Evolutionary conservation across 2,888 invertebrate species (phyloP).

Genomic region (Chymomyza caudatula): DNA sequence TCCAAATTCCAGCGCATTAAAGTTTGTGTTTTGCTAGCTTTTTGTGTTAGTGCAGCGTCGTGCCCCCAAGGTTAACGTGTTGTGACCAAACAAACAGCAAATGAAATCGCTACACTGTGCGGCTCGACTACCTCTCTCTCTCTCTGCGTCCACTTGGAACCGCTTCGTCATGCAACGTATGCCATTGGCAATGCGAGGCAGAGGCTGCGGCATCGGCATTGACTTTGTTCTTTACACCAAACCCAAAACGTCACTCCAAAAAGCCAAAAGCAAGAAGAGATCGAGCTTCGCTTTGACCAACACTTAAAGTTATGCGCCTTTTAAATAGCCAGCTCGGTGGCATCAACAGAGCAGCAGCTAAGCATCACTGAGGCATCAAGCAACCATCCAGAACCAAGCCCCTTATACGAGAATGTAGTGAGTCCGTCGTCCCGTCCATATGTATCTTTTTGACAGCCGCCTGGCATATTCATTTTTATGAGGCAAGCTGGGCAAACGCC

Average conservation of each 20-base stretch:
- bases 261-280: conserved; percentile 4
- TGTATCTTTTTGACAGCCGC: conserved; percentile 59
- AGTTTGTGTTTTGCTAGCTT: neutral
- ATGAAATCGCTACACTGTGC: conserved; percentile 40
- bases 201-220: conserved; percentile 6
- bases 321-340: conserved; percentile 48
- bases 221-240: conserved; percentile 35
- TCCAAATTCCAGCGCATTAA: neutral
- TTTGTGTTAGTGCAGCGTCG: conserved; percentile 33
- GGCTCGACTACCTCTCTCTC: neutral
- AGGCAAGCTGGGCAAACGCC: conserved; percentile 8
- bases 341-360: no score
- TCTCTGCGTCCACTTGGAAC: neutral
- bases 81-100: conserved; percentile 57
- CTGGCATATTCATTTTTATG: conserved; percentile 65
- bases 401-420: neutral
- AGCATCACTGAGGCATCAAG: neutral
- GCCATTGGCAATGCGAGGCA: conserved; percentile 4
- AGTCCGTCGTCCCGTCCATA: conserved; percentile 20
- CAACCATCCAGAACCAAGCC: neutral
- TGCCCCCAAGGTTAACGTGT: conserved; percentile 65
- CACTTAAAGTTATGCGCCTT: conserved; percentile 32
- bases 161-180: conserved; percentile 30
- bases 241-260: conserved; percentile 67
- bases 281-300: conserved; percentile 24